These are phyloP conservation scores for Ametastegia equiseti DNA, from an alignment of 2,888 invertebrate species.

Conservation along the genomic window DNA sequence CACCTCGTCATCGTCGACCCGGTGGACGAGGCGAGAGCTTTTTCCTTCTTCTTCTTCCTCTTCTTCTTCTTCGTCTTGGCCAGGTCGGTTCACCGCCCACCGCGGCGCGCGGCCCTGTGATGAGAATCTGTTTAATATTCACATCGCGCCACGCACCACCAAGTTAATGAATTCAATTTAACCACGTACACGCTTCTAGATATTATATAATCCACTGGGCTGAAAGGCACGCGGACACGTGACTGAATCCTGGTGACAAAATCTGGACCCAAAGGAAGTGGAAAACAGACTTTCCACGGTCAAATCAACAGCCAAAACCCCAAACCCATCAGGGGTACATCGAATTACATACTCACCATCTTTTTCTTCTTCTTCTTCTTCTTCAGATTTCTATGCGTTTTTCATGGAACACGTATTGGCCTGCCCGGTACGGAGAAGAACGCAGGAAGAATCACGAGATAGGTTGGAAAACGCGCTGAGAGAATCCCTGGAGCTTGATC, in stretches of 20 bases:
- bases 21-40: conserved; percentile 8
- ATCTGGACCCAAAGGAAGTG: background rate
- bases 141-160: conserved; percentile 56
- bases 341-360: background rate
- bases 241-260: background rate
- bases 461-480: conserved; percentile 44
- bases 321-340: background rate
- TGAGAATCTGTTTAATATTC: conserved; percentile 62
- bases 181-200: conserved; percentile 50
- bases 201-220: conserved; percentile 33
- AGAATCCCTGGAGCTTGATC: conserved; percentile 63
- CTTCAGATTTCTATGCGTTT: too few relatives aligned
- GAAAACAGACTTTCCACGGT: background rate
- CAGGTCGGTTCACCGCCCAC: background rate
- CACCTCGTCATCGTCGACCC: conserved; percentile 56
- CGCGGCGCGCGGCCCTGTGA: conserved; percentile 53
- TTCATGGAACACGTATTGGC: background rate
- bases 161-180: conserved; percentile 65
- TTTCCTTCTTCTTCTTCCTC: background rate
- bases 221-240: conserved; percentile 12
- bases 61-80: background rate
- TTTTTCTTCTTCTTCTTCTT: too few relatives aligned
- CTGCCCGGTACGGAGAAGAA: background rate
- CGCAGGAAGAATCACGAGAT: background rate
- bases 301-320: too few relatives aligned